Evolutionary conservation across 2,797 vertebrate species (phyloP), one percentile per base, ranked within the genome.

Genomic region (Tiaroga cobitis): DNA sequence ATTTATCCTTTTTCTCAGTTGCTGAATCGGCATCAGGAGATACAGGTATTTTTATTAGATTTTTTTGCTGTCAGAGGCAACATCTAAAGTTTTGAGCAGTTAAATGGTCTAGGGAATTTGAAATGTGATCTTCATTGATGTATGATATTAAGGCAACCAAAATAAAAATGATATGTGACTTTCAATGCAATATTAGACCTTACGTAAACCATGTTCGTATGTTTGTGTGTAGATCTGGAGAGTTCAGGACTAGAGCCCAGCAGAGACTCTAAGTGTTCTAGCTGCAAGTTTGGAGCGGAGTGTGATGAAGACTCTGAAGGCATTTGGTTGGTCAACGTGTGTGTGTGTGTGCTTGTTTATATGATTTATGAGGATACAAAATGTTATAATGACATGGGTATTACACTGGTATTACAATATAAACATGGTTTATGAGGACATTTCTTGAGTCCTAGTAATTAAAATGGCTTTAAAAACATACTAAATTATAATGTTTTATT

Each of bases 271-370:
- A 98, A 97, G 91, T 99, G 97, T 90, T 96, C 96, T 88, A 96
- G 96, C 11, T 99, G 98, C 94, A 98, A 97, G 92, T 99, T 97
- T 0, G 97, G 97, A 88, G 97, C 98, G 0, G 98, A 99, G 89
- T 99, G 98, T 88, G 98, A 99, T 39, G 97, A 97, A 89, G 98
- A 99, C 93, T 96, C 97, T 0, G 98, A 99, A 93, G 98, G 97
- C 80, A 95, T 98, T 81, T 97, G 97, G 98, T 99, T 93, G 96
- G 97, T 68, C 21, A 21, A n/a, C 93, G 97, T 99, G 2, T 98
- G 97, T 92, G 34, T 80, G 59, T 41, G 21, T 73, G 41, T n/a
- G 11, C 21, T 24, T 24, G 51, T 56, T 9, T 56, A 11, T n/a
- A 2, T 26, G 10, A 2, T 61, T 26, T 61, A 61, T 61, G n/a